These are phyloP conservation scores for Holacanthus passer DNA, from an alignment of 2,113 vertebrate species.

Conservation along the genomic window DNA sequence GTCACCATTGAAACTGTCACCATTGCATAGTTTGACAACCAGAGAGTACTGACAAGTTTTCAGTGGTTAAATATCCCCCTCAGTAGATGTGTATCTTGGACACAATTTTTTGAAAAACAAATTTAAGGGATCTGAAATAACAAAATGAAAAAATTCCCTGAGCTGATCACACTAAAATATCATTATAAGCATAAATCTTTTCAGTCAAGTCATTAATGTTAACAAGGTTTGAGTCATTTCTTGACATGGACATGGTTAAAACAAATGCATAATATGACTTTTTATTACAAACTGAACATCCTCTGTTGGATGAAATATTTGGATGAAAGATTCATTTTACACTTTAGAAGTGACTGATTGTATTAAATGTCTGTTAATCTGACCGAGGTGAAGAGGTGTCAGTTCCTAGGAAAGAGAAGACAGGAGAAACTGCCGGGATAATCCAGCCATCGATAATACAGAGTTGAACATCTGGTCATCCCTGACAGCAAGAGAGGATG, in stretches of 20 bases:
- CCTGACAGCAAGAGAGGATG: neutral
- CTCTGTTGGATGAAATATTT: neutral
- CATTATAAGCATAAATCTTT: too few relatives aligned
- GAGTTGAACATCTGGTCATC: constrained; percentile 69
- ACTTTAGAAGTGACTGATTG: neutral
- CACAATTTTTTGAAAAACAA: too few relatives aligned
- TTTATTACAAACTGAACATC: neutral
- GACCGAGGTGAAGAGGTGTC: neutral
- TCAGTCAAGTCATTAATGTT: too few relatives aligned
- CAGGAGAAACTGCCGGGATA: constrained; percentile 2
- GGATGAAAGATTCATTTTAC: neutral
- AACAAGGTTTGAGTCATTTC: neutral
- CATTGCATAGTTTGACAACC: too few relatives aligned
- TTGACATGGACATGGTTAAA: neutral
- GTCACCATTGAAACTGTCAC: too few relatives aligned
- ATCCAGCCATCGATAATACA: constrained; percentile 46
- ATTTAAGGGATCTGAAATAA: too few relatives aligned
- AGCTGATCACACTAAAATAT: too few relatives aligned
- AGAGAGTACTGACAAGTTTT: too few relatives aligned
- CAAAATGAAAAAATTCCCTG: too few relatives aligned
- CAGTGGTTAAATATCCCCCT: too few relatives aligned
- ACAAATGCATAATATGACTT: neutral
- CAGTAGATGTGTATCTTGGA: too few relatives aligned
- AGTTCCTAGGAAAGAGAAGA: neutral
- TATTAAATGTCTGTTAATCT: neutral